Base-by-base conservation (phyloP, 2,113 vertebrate species). In the Blennius ocellaris region DNA sequence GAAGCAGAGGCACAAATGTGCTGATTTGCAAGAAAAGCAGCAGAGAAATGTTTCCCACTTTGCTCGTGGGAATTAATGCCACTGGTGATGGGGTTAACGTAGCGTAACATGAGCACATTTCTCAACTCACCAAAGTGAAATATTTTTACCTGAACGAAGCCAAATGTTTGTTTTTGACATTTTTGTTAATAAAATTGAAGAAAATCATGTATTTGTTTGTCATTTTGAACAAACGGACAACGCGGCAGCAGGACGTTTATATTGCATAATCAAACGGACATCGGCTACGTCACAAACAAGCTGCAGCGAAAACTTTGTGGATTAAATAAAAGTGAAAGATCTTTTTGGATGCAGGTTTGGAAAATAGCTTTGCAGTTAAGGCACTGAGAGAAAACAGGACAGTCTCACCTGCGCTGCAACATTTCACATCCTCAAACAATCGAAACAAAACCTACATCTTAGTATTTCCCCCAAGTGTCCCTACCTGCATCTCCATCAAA, bases 141-240 rank as follows among this genome's bases (percentile, higher is more conserved):
- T n/a, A 37, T 73, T 15, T 15, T 21, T 52, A n/a, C 6, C 5
- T 40, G 0, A 5, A 52, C 6, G n/a, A 7, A 21, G 5, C 48
- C 17, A 65, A 36, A 44, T 15, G 6, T 54, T 3, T 49, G 16
- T 37, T 15, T 14, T 78, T 72, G n/a, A 49, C 44, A 5, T 49
- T 47, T 69, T 75, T 75, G 37, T 12, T 78, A 80, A 85, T 87
- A 85, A 85, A 81, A 73, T 10, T 1, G 14, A 48, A 48, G 45
- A 15, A 48, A 48, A 14, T 7, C 12, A 30, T n/a, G 3, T 48
- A 6, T 48, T 48, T 30, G 21, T 30, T 30, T 30, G 21, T 48
- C 14, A 15, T 48, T 48, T n/a, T 48, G 14, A 43, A 43, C 21
- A 30, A 30, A 30, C 21, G 2, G 2, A 30, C 21, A 30, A 30